Evolutionary conservation across 2,888 invertebrate species (phyloP).

Genomic region (Bimastos eiseni): DNA sequence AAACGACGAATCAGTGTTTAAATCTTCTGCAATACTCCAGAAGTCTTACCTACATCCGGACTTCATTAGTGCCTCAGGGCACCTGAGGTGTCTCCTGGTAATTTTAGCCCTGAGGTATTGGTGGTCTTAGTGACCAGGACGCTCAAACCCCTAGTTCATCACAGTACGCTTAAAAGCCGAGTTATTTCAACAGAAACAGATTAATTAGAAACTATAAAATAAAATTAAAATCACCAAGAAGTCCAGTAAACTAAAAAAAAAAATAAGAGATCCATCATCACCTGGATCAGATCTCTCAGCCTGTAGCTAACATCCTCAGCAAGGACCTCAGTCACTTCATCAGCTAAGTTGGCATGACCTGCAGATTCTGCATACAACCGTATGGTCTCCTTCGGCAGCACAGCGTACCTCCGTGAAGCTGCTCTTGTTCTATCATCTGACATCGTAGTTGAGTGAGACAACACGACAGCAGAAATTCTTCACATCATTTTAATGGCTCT

Average conservation of each 20-base stretch:
- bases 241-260: background rate
- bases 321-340: conserved; percentile 54
- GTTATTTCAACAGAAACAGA: background rate
- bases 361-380: conserved; percentile 55
- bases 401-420: conserved; percentile 51
- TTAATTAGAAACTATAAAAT: background rate
- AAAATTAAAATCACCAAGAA: background rate
- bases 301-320: conserved; percentile 61
- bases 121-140: too few relatives aligned
- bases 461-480: background rate
- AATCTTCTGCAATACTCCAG: too few relatives aligned
- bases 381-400: conserved; percentile 58
- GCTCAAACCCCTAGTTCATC: too few relatives aligned
- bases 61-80: too few relatives aligned
- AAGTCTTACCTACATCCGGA: too few relatives aligned
- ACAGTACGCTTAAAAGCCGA: background rate
- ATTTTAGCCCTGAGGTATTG: too few relatives aligned
- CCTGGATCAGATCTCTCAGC: conserved; percentile 59
- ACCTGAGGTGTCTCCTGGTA: too few relatives aligned
- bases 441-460: background rate
- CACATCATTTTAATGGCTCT: background rate
- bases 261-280: conserved; percentile 40
- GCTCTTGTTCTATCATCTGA: conserved; percentile 5
- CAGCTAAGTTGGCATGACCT: conserved; percentile 54
- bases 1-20: too few relatives aligned